phyloP scores from a whole-genome alignment of 92 coral and sea anemone genomes.

The Epizoanthus stellaris region DNA sequence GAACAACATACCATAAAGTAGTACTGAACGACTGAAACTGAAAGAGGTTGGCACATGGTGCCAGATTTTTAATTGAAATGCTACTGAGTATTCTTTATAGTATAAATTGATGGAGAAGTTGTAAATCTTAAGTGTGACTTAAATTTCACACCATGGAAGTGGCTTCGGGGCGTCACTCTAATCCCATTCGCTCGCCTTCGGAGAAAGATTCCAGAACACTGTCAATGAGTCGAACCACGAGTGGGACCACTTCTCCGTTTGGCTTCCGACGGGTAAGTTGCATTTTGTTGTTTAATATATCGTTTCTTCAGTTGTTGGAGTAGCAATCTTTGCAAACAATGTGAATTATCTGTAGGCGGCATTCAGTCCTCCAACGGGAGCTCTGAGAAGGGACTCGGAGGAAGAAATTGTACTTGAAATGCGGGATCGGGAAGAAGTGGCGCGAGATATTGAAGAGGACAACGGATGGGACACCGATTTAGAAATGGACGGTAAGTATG shows the following conservation, averaged over 20 bases:
- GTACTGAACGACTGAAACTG: neutral
- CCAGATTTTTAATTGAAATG: neutral
- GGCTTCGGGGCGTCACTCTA: conserved; percentile 82
- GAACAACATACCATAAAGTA: neutral
- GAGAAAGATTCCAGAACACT: conserved; percentile 83
- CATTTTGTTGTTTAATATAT: neutral
- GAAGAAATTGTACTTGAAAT: conserved; percentile 73
- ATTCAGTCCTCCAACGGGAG: conserved; percentile 85
- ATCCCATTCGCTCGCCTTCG: conserved; percentile 98
- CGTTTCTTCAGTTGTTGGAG: neutral
- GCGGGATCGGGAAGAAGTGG: conserved; percentile 55
- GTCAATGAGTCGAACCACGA: conserved; percentile 77
- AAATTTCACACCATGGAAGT: conserved; percentile 69
- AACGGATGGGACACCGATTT: conserved; percentile 96
- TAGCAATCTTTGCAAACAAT: neutral
- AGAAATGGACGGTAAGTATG: conserved; percentile 85
- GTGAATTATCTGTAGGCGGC: conserved; percentile 60
- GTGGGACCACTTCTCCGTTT: conserved; percentile 63
- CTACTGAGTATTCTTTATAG: neutral
- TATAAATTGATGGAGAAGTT: conserved; percentile 18
- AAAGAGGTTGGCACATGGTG: neutral
- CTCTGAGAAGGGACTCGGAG: conserved; percentile 76
- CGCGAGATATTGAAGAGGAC: conserved; percentile 69
- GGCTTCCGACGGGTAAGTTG: conserved; percentile 80
- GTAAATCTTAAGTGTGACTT: neutral